A percentile compares a stretch with the other conserved stretches of the same genome.
These are phyloP conservation scores for Tetranychus urticae DNA, from an alignment of 1,140 invertebrate genomes.

Conservation along the genomic window DNA sequence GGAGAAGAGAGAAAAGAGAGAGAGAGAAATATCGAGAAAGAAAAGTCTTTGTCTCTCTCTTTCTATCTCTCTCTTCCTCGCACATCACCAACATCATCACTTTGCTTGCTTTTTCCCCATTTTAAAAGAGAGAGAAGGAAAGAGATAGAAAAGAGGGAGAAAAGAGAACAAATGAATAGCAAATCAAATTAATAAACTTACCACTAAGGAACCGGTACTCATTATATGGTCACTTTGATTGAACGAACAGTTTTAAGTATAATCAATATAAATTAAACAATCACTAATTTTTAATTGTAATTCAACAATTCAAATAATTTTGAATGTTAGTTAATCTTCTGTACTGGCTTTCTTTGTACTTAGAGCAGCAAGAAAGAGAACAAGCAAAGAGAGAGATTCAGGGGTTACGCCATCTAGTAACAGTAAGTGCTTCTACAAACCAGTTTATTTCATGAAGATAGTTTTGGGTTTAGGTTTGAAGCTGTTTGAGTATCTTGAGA, in stretches of 20 bases:
- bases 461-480: too few relatives aligned
- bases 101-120: neutral
- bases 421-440: too few relatives aligned
- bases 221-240: neutral
- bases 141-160: neutral
- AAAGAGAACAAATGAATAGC: neutral
- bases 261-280: neutral
- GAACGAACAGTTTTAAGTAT: neutral
- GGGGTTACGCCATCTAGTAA: neutral
- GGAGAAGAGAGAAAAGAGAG: neutral
- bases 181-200: neutral
- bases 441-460: too few relatives aligned
- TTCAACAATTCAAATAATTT: neutral
- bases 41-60: neutral
- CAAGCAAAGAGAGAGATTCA: neutral
- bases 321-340: neutral
- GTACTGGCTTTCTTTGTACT: too few relatives aligned
- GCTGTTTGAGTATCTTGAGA: too few relatives aligned
- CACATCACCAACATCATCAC: neutral
- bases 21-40: neutral
- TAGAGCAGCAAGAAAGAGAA: neutral
- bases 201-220: neutral
- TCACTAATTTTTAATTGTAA: neutral
- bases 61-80: too few relatives aligned
- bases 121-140: neutral